These are phyloP conservation scores for Microcebus lehilahytsara DNA, from an alignment of 2,113 vertebrate genomes.

Conservation along the genomic window DNA sequence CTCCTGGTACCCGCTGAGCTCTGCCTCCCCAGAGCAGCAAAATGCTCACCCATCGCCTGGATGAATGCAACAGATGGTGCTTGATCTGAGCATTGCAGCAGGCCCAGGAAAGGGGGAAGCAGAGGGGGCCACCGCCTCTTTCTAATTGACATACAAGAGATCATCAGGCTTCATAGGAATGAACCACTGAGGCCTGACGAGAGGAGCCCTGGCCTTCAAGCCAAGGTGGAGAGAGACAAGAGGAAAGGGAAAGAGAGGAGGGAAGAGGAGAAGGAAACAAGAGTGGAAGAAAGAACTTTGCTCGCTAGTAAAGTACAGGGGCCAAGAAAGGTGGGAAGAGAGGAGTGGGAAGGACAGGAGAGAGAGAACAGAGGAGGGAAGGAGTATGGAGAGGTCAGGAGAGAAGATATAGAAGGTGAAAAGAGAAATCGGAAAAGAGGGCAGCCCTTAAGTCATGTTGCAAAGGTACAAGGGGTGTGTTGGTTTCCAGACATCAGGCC, in stretches of 20 bases:
- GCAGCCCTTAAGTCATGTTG: neutral
- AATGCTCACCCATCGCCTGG: neutral
- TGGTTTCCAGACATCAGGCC: neutral
- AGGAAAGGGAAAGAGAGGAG: rapidly evolving
- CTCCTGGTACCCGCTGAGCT: neutral
- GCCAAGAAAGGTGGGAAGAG: neutral
- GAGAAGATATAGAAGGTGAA: neutral
- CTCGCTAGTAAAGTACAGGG: neutral
- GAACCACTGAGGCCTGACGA: slow-evolving; percentile 29
- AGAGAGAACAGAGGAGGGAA: neutral
- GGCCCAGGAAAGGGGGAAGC: neutral
- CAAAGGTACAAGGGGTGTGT: neutral
- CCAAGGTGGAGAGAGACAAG: neutral
- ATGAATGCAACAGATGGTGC: slow-evolving; percentile 58
- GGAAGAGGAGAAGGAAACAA: neutral
- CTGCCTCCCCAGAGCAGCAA: slow-evolving; percentile 5
- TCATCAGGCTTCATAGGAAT: slow-evolving; percentile 32
- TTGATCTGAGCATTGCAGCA: neutral
- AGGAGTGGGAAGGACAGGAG: neutral
- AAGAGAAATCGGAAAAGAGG: neutral
- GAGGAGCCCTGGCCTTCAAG: neutral
- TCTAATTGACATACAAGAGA: slow-evolving; percentile 45
- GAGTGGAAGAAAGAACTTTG: neutral
- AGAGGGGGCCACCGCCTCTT: neutral
- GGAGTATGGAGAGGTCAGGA: neutral